Conservation (phyloP, 2,888 invertebrate species). For the Altica lythri region DNA sequence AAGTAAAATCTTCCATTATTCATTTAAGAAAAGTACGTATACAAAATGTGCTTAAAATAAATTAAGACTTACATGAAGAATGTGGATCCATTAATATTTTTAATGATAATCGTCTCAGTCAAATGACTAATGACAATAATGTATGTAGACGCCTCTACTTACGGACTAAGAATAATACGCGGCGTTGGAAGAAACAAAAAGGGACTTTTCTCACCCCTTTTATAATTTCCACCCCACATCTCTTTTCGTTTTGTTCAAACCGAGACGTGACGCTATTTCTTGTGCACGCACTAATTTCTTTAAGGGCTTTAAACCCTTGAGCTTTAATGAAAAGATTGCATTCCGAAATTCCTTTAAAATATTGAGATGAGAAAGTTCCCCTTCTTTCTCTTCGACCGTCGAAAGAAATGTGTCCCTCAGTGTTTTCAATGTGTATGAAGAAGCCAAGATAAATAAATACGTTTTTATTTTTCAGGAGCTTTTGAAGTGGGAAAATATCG, state of each 20-base stretch:
- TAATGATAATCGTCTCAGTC: slow-evolving; percentile 56
- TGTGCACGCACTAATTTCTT: slow-evolving; percentile 55
- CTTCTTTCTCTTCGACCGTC: background rate
- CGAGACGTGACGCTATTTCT: slow-evolving; percentile 51
- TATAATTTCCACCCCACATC: slow-evolving; percentile 48
- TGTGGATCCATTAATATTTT: slow-evolving; percentile 58
- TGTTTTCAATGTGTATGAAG: slow-evolving; percentile 3
- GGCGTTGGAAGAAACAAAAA: slow-evolving; percentile 46
- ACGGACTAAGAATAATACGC: slow-evolving; percentile 44
- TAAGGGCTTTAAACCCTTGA: slow-evolving; percentile 51
- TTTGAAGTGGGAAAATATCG: background rate
- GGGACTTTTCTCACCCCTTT: slow-evolving; percentile 44
- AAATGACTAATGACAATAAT: slow-evolving; percentile 58
- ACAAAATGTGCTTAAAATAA: slow-evolving; percentile 55
- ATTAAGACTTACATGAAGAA: slow-evolving; percentile 57
- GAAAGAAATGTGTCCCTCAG: slow-evolving; percentile 11
- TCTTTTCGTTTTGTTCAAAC: slow-evolving; percentile 51
- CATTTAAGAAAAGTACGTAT: slow-evolving; percentile 50
- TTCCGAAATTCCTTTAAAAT: slow-evolving; percentile 50
- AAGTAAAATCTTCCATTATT: slow-evolving; percentile 45
- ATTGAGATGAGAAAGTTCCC: slow-evolving; percentile 37
- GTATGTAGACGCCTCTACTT: slow-evolving; percentile 54
- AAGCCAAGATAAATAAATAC: background rate
- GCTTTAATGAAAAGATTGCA: slow-evolving; percentile 51
- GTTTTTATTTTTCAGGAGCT: background rate